These are phyloP conservation scores for Galaxea fascicularis DNA, from an alignment of 92 coral and sea anemone genomes.

Conservation along the genomic window DNA sequence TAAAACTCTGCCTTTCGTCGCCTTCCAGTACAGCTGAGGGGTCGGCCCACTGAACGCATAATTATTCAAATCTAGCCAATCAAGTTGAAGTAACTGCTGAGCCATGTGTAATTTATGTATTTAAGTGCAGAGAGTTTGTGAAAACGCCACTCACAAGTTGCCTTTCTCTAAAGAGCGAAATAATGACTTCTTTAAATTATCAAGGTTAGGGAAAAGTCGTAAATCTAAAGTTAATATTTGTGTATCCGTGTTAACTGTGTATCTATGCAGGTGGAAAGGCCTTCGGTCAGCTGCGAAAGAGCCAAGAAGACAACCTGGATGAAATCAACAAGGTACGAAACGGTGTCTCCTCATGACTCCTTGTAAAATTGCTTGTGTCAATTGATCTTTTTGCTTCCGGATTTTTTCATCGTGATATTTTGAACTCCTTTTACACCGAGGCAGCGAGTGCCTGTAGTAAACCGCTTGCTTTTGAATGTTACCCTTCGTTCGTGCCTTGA, in stretches of 20 bases:
- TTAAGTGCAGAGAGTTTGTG: neutral
- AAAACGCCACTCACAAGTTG: constrained; percentile 3
- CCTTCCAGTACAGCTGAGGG: constrained; percentile 37
- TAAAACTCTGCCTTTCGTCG: neutral
- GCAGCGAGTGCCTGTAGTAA: neutral
- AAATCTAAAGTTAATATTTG: neutral
- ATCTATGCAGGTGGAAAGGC: constrained; percentile 83
- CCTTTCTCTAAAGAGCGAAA: neutral
- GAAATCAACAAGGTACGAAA: constrained; percentile 90
- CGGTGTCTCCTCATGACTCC: neutral
- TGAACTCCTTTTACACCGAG: neutral
- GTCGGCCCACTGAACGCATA: constrained; percentile 7
- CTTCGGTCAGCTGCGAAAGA: constrained; percentile 72
- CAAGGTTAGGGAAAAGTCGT: constrained; percentile 55
- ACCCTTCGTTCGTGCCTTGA: neutral
- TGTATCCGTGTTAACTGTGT: neutral
- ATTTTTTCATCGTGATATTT: neutral
- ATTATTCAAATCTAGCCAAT: constrained; percentile 34
- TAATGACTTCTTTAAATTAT: constrained; percentile 55
- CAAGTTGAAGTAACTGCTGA: constrained; percentile 9
- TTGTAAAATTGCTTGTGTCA: constrained; percentile 9
- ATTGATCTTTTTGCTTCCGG: constrained; percentile 44
- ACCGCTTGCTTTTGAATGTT: neutral
- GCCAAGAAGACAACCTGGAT: constrained; percentile 77
- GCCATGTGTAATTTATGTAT: constrained; percentile 26